phyloP scores from a whole-genome alignment of 1,140 invertebrate species.

The Hypsibius dujardini region DNA sequence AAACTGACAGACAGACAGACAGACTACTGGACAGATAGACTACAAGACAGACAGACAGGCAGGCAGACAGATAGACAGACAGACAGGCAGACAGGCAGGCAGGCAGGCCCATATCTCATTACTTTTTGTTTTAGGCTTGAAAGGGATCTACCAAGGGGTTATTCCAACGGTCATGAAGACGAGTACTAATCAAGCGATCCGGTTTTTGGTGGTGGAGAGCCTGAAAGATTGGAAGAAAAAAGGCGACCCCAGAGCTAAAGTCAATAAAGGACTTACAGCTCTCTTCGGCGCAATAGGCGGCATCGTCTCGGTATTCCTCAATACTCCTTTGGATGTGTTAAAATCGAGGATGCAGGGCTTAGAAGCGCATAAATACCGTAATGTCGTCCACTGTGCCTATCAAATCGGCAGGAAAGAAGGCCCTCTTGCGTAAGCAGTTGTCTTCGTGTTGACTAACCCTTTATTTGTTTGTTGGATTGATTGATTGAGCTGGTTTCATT shows the following conservation, averaged over 20 bases:
- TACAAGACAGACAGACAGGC: too few relatives aligned
- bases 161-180: not conserved
- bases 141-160: not conserved
- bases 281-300: not conserved
- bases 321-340: not conserved
- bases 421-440: not conserved
- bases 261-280: not conserved
- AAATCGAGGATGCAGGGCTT: not conserved
- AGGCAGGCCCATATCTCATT: too few relatives aligned
- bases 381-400: not conserved
- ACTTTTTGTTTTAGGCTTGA: too few relatives aligned
- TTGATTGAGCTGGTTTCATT: too few relatives aligned
- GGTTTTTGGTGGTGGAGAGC: not conserved
- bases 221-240: slow-evolving; percentile 10
- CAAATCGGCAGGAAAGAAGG: not conserved
- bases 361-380: not conserved
- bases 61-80: too few relatives aligned
- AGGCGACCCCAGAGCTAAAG: not conserved
- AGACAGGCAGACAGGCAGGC: too few relatives aligned
- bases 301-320: not conserved
- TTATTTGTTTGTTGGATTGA: too few relatives aligned
- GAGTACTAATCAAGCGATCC: not conserved
- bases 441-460: too few relatives aligned
- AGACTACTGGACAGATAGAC: too few relatives aligned
- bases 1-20: too few relatives aligned